Base-by-base conservation (phyloP, 2,888 invertebrate species). In the Ptilodon capucinus region DNA sequence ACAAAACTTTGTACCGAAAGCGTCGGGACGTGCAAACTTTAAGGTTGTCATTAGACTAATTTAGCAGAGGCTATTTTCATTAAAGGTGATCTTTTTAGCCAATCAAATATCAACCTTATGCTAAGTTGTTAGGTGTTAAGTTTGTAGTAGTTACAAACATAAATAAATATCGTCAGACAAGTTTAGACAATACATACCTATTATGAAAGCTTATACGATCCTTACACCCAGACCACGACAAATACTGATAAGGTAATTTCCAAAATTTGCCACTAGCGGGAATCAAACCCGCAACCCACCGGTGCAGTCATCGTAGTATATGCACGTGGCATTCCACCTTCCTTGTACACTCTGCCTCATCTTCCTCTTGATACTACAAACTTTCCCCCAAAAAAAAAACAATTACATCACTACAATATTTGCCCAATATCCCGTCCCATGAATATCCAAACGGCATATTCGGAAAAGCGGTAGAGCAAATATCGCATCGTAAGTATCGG, bases 401-500 rank as follows among this genome's bases (percentile, higher is more conserved):
- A 14, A 34, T 34, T n/a, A 34, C 16, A 34, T 6, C 16, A 5
- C 34, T 14, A 14, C 16, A 34, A 3, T 34, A 34, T 34, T 34
- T 34, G 14, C 16, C 34, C 34, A 58, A 65, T 63, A 60, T 65
- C 60, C 57, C 47, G 60, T 48, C 57, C 54, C 57, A 63, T 59
- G 66, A 65, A 64, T 64, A 50, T 38, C 46, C 50, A 47, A 59
- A 52, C 50, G 56, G 51, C 52, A 40, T 57, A 38, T 59, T n/a
- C 50, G 51, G 60, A 34, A 7, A 34, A 54, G 51, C 57, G 57
- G 54, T 62, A 65, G 54, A 58, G 62, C 68, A 74, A 74, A 76
- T 71, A 72, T 74, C 70, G 64, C 46, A 57, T 43, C 51, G 50
- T 52, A 58, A 57, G 61, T 67, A 67, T 71, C 60, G 48, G 51